Conservation (phyloP, 2,888 invertebrate species). For the Hyles lineata region DNA sequence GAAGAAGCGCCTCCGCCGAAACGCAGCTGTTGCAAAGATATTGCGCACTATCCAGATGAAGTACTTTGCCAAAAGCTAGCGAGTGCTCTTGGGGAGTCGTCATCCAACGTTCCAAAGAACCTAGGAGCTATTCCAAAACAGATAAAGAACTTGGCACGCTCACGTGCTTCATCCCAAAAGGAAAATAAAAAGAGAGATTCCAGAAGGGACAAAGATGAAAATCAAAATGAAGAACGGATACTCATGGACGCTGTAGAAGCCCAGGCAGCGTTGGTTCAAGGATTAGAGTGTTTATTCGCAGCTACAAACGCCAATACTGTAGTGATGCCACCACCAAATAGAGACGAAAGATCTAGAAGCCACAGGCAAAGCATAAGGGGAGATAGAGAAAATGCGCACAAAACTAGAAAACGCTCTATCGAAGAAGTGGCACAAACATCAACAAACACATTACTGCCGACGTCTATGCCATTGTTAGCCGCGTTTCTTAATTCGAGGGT, state of each 20-base stretch:
- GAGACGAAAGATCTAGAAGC: conserved; percentile 71
- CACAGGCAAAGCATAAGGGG: conserved; percentile 75
- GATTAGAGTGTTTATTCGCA: conserved; percentile 79
- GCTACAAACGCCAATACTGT: conserved; percentile 80
- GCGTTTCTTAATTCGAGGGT: conserved; percentile 87
- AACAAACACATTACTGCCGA: conserved; percentile 87
- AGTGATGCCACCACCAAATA: conserved; percentile 75
- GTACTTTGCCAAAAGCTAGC: conserved; percentile 65
- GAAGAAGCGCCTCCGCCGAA: conserved; percentile 64
- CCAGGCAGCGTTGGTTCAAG: conserved; percentile 85
- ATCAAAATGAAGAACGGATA: conserved; percentile 73
- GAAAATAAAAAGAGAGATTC: conserved; percentile 82
- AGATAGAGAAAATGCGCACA: conserved; percentile 74
- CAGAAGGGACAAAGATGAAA: conserved; percentile 76
- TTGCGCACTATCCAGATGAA: conserved; percentile 59
- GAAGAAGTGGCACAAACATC: conserved; percentile 87
- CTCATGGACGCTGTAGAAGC: conserved; percentile 81
- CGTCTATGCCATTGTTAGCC: conserved; percentile 86
- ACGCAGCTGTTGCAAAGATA: conserved; percentile 57
- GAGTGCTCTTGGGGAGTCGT: conserved; percentile 74
- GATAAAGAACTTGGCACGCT: conserved; percentile 82
- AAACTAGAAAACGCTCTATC: conserved; percentile 81
- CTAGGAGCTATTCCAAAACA: conserved; percentile 90
- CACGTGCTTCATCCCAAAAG: conserved; percentile 84
- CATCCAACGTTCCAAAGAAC: conserved; percentile 84